Evolutionary conservation across 35 echinoderm and acorn worm genomes (phyloP), one percentile per base, ranked within the genome.

Genomic region (Heliocidaris tuberculata): DNA sequence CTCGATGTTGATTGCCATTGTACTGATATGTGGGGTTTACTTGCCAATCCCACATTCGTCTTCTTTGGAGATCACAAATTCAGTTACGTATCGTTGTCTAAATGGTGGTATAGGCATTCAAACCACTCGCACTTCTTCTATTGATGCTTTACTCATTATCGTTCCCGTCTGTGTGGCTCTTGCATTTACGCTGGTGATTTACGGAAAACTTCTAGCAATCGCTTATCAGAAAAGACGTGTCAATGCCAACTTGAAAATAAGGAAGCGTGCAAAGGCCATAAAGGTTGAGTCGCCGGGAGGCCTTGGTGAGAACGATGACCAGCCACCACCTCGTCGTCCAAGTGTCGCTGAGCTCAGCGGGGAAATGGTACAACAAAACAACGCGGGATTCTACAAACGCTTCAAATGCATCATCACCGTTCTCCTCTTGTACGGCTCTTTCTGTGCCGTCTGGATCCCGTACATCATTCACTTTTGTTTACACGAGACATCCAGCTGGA

Each of bases 351-450:
- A 89, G 19, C 29, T 7, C 10, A 32, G 87, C 32, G 31, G 31
- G 8, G 29, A 89, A 78, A 78, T 78, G 7, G 12, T 48, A 42
- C 7, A 42, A 32, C 19, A 48, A 32, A n/a, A 48, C 16, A 32
- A 48, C 19, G 31, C 87, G 9, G 12, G 87, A 42, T 48, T 89
- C 87, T 48, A 89, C 31, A 32, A 32, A 89, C 31, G 87, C 17
- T 42, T 89, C 31, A 89, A 89, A 42, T 31, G 87, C 16, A 48
- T 89, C 87, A 89, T 89, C 87, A 89, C 87, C 0, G 87, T 89
- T 89, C 31, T 89, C 87, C 31, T 89, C 29, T n/a, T 89, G 4
- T 42, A 32, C 24, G 87, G 87, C 5, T 89, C 87, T 32, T 89
- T 89, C 87, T 89, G 47, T 48, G 87, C 29, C 7, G 31, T 32